Percentiles rank a stretch among this genome's conserved stretches.
These are phyloP conservation scores for Iphiclides podalirius DNA, from an alignment of 2,888 invertebrate genomes.

Conservation along the genomic window DNA sequence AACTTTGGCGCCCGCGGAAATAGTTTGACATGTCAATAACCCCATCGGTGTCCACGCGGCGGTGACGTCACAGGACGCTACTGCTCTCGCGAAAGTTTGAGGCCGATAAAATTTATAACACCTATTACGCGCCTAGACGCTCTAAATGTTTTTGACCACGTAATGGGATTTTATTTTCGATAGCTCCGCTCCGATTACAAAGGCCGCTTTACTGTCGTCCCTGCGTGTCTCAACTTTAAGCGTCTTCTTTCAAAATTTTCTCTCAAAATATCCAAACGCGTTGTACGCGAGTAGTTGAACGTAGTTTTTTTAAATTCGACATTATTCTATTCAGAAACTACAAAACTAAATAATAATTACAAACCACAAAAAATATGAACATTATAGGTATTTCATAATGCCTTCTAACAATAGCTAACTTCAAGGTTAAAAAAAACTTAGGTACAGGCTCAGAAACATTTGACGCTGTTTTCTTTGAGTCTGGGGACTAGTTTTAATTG, in stretches of 20 bases:
- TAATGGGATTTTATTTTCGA: slow-evolving; percentile 49
- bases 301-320: too few relatives aligned
- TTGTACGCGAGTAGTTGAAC: too few relatives aligned
- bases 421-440: too few relatives aligned
- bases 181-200: slow-evolving; percentile 31
- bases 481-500: too few relatives aligned
- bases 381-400: too few relatives aligned
- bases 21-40: slow-evolving; percentile 78
- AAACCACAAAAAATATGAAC: too few relatives aligned
- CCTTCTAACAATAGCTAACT: too few relatives aligned
- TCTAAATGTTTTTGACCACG: slow-evolving; percentile 49
- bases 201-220: slow-evolving; percentile 26
- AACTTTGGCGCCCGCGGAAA: slow-evolving; percentile 74
- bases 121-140: slow-evolving; percentile 49
- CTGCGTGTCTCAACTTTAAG: slow-evolving; percentile 19
- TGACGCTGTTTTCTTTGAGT: too few relatives aligned
- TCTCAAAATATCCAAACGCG: background rate
- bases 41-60: slow-evolving; percentile 70
- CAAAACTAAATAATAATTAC: too few relatives aligned
- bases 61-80: slow-evolving; percentile 67
- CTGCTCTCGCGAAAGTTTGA: slow-evolving; percentile 61
- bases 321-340: too few relatives aligned
- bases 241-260: slow-evolving; percentile 26
- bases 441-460: too few relatives aligned
- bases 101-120: slow-evolving; percentile 70